Conservation (phyloP, 2,113 vertebrate genomes). For the Chloroceryle aenea region DNA sequence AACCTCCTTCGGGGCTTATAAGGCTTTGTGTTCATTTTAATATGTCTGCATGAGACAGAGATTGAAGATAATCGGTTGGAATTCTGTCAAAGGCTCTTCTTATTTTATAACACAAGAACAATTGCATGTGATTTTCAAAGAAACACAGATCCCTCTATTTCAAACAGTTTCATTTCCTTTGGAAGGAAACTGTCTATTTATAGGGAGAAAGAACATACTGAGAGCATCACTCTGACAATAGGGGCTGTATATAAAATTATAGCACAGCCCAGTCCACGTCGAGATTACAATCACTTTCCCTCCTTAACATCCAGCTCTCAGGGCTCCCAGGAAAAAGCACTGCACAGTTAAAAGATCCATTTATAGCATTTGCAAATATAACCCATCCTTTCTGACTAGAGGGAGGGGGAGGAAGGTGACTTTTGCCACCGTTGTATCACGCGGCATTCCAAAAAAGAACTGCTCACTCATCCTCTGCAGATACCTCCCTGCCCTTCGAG, state of each 20-base stretch:
- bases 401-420: not conserved
- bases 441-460: not conserved
- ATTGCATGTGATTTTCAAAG: conserved; percentile 77
- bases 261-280: not conserved
- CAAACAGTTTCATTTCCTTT: conserved; percentile 69
- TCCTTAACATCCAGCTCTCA: conserved; percentile 22
- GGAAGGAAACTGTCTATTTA: conserved; percentile 75
- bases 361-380: not conserved
- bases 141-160: conserved; percentile 59
- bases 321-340: conserved; percentile 21
- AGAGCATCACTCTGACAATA: conserved; percentile 58
- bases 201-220: conserved; percentile 65
- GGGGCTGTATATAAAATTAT: conserved; percentile 61
- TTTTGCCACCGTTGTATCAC: not conserved
- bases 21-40: conserved; percentile 55
- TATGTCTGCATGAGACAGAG: conserved; percentile 28
- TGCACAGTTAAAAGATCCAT: not conserved
- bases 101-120: conserved; percentile 71
- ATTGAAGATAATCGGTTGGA: conserved; percentile 61
- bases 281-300: conserved; percentile 37
- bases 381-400: not conserved
- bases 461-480: not conserved
- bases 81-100: conserved; percentile 65
- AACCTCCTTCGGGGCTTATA: conserved; percentile 8
- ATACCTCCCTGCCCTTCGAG: not conserved